Conservation (phyloP, 2,113 vertebrate species). For the Cairina moschata region DNA sequence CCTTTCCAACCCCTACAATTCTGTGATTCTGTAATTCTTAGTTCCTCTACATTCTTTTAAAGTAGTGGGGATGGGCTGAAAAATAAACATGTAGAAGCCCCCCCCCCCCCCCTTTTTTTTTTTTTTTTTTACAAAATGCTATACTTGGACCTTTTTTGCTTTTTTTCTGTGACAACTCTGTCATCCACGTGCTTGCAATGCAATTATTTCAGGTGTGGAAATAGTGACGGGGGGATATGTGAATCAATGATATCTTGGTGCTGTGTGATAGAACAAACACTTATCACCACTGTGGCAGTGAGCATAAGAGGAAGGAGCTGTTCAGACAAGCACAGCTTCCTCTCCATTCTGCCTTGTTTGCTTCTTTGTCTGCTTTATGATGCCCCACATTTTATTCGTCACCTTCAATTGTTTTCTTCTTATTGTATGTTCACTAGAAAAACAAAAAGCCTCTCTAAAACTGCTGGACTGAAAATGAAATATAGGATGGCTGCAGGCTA, state of each 20-base stretch:
- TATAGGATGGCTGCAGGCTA: conserved; percentile 75
- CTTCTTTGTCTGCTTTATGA: conserved; percentile 1
- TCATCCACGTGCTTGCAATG: not conserved
- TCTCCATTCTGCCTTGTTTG: not conserved
- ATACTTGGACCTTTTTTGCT: not conserved
- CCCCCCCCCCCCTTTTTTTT: no score
- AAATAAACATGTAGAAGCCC: not conserved
- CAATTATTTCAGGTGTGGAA: not conserved
- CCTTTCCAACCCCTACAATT: no score
- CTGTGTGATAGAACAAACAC: not conserved
- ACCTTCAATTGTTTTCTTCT: conserved; percentile 53
- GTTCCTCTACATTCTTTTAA: not conserved
- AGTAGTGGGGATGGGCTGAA: not conserved
- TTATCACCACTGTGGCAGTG: not conserved
- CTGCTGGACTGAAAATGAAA: conserved; percentile 82
- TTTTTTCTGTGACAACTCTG: not conserved
- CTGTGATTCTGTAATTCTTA: not conserved
- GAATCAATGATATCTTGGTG: not conserved
- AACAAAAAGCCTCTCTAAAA: conserved; percentile 75
- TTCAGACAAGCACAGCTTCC: not conserved
- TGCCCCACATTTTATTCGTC: conserved; percentile 8
- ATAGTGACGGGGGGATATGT: not conserved
- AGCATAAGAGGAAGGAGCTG: not conserved
- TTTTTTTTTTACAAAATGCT: not conserved
- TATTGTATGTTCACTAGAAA: conserved; percentile 51